These are phyloP conservation scores for Callipepla californica DNA, from an alignment of 2,113 vertebrate species.

Conservation along the genomic window DNA sequence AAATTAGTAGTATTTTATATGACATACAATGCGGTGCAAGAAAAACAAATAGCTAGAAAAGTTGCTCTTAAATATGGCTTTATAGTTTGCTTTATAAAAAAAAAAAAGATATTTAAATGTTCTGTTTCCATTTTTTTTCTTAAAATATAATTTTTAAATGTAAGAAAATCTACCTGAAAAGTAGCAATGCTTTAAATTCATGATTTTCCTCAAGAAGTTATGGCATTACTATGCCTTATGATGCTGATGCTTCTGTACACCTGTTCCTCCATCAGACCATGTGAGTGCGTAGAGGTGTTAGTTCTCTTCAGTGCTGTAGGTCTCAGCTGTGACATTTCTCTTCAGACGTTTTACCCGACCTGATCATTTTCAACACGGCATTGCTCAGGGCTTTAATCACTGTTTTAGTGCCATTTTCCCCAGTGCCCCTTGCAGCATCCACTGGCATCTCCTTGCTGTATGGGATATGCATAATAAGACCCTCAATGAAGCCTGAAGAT, in stretches of 20 bases:
- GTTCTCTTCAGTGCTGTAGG: background rate
- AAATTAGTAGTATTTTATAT: background rate
- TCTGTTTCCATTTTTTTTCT: background rate
- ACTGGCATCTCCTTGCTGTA: accelerated
- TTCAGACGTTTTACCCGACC: background rate
- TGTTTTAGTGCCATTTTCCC: background rate
- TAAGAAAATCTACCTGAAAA: background rate
- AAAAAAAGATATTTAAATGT: background rate
- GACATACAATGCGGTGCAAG: background rate
- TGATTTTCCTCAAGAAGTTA: accelerated
- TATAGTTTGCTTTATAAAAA: background rate
- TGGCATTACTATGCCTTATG: background rate
- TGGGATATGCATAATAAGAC: background rate
- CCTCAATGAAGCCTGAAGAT: background rate
- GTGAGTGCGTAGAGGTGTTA: accelerated
- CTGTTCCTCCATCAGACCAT: accelerated
- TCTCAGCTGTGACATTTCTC: background rate
- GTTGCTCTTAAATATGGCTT: background rate
- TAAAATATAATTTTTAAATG: background rate
- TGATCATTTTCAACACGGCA: background rate
- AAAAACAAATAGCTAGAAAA: background rate
- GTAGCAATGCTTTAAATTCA: background rate
- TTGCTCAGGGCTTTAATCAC: background rate
- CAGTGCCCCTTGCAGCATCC: background rate
- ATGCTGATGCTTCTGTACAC: background rate